Base-by-base conservation (phyloP, 2,888 invertebrate genomes). In the Erynnis tages region DNA sequence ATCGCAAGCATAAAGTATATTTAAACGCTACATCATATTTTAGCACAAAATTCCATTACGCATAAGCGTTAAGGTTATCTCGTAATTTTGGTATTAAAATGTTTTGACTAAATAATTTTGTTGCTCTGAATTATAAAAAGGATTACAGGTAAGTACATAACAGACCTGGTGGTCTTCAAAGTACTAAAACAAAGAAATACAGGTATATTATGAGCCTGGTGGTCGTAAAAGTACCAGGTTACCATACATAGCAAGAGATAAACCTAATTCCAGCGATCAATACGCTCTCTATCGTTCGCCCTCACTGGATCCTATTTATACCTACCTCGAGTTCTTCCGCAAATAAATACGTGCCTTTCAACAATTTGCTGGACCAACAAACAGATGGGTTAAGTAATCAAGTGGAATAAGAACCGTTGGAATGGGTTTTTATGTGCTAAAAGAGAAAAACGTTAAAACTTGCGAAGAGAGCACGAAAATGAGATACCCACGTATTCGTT, bases 361-460 rank as follows among this genome's bases (percentile, higher is more conserved):
- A 48, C 30, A 38, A 48, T 48, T 40, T 32, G 4, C 48, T 48
- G 38, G 30, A 48, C 40, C 35, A 45, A 45, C 45, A 35, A 45
- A 45, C 45, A 37, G 47, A 47, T 38, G 23, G 48, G 40, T 40
- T 48, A 23, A 16, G 48, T 40, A 48, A 40, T 48, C 23, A 27
- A 40, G 30, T 32, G 32, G 32, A 48, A 48, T 38, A 48, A 48
- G 48, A 11, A 32, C 40, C 17, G 10, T 40, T 30, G 21, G 30
- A 37, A 38, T 46, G 35, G 41, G 41, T 27, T 41, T 41, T 27
- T 41, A 40, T 16, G 41, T 27, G 25, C 14, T 41, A 27, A 41
- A 27, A 41, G 23, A 14, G 38, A 14, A 25, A 40, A 38, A 38
- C n/a, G 38, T 4, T 2, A 27, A 27, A 8, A 4, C 8, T 27